A percentile compares a stretch with the other conserved stretches of the same genome.
Evolutionary conservation across 2,797 vertebrate genomes (phyloP).

Genomic region (Semotilus atromaculatus): DNA sequence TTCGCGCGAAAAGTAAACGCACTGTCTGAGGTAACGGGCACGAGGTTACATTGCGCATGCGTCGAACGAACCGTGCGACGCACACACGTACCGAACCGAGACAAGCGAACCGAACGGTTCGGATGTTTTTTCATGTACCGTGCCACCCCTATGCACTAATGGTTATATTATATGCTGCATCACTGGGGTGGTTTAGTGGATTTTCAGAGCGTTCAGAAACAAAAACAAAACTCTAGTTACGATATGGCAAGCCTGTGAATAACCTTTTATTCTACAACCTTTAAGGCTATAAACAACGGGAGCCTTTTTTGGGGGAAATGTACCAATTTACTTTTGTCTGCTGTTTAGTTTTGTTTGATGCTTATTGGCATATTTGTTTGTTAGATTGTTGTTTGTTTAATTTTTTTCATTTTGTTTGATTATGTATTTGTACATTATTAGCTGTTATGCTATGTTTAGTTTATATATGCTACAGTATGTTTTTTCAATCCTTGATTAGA

Average conservation of each 20-base stretch:
- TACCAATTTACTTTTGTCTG: not conserved
- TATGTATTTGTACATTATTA: not conserved
- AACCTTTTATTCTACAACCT: not conserved
- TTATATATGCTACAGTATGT: not conserved
- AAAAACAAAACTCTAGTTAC: conserved; percentile 27
- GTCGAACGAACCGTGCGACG: too few relatives aligned
- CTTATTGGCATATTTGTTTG: conserved; percentile 3
- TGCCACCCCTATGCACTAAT: too few relatives aligned
- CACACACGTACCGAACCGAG: too few relatives aligned
- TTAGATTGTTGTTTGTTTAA: conserved; percentile 2
- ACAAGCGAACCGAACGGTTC: too few relatives aligned
- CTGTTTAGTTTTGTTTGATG: not conserved
- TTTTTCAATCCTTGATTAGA: not conserved
- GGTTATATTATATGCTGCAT: conserved; percentile 58
- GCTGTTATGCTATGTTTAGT: not conserved
- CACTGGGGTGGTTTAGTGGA: conserved; percentile 55
- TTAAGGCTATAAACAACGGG: not conserved
- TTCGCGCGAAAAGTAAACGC: too few relatives aligned
- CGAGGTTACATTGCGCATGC: too few relatives aligned
- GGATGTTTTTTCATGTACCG: too few relatives aligned
- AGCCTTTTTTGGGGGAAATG: not conserved
- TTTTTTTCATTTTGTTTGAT: not conserved
- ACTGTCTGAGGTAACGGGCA: too few relatives aligned
- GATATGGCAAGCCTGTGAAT: not conserved
- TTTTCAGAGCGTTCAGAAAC: conserved; percentile 39